Evolutionary conservation across 1,140 invertebrate species (phyloP).

Genomic region (Mya arenaria): DNA sequence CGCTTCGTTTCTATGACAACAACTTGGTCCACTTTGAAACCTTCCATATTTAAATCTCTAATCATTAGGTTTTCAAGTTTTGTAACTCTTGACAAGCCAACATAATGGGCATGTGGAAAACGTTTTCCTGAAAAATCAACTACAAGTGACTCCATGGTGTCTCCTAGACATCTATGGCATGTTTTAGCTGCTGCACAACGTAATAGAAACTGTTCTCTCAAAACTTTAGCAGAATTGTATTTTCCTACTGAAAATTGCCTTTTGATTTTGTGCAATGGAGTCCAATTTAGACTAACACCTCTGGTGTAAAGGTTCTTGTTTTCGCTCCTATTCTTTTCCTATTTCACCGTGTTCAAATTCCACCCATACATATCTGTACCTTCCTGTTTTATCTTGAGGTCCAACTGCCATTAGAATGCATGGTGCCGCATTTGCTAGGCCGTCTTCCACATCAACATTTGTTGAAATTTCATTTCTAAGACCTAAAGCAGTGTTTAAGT

Average conservation of each 20-base stretch:
- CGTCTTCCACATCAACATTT: neutral
- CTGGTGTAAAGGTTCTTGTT: neutral
- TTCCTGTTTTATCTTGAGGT: neutral
- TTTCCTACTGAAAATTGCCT: conserved; percentile 25
- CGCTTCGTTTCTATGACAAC: neutral
- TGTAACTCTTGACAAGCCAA: too few species aligned
- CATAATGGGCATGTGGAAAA: too few species aligned
- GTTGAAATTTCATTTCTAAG: neutral
- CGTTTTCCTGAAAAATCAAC: conserved; percentile 25
- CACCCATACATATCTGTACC: neutral
- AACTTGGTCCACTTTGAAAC: conserved; percentile 2
- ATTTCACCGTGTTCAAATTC: neutral
- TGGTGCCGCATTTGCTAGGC: neutral
- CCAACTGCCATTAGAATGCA: neutral
- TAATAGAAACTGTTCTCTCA: conserved; percentile 44
- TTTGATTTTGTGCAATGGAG: conserved; percentile 21
- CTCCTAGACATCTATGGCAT: conserved; percentile 46
- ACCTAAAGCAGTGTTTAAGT: neutral
- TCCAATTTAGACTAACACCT: neutral
- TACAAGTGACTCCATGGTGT: conserved; percentile 47
- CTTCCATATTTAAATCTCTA: too few species aligned
- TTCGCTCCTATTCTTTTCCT: neutral
- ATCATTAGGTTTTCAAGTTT: too few species aligned
- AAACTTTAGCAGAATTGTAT: conserved; percentile 16
- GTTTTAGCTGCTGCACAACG: conserved; percentile 37